Percentiles rank a stretch among this genome's conserved stretches.
Evolutionary conservation across 2,888 invertebrate genomes (phyloP).

Genomic region (Dichetophora obliterata): DNA sequence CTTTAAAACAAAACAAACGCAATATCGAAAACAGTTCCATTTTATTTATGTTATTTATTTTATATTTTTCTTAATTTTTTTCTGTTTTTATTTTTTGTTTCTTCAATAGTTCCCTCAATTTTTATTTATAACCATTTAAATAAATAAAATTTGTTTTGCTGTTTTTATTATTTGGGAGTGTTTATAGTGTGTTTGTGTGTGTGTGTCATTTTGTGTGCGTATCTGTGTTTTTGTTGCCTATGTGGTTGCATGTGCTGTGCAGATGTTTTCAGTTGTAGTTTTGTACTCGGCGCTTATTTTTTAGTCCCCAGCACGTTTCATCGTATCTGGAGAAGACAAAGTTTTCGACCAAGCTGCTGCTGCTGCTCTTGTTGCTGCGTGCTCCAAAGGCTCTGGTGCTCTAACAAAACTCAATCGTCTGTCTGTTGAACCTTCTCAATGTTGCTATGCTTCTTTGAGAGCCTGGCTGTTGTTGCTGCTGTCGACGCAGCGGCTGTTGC

Average conservation of each 20-base stretch:
- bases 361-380: conserved; percentile 9
- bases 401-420: too few relatives aligned
- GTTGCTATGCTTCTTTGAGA: conserved; percentile 53
- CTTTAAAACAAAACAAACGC: conserved; percentile 23
- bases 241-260: conserved; percentile 23
- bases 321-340: neutral
- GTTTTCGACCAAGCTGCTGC: neutral
- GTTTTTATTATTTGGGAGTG: conserved; percentile 27
- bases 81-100: neutral
- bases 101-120: neutral
- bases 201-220: neutral
- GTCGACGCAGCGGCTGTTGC: neutral
- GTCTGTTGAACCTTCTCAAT: neutral
- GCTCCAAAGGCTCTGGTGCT: neutral
- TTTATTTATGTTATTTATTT: conserved; percentile 17
- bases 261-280: conserved; percentile 22
- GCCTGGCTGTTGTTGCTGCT: conserved; percentile 34
- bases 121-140: conserved; percentile 39
- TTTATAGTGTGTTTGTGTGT: conserved; percentile 2
- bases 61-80: neutral
- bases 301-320: neutral
- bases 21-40: conserved; percentile 24
- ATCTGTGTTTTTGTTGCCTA: neutral
- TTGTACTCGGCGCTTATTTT: neutral
- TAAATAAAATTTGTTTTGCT: conserved; percentile 40